phyloP scores from a whole-genome alignment of 1,140 invertebrate species.

The Drosophila albomicans region DNA sequence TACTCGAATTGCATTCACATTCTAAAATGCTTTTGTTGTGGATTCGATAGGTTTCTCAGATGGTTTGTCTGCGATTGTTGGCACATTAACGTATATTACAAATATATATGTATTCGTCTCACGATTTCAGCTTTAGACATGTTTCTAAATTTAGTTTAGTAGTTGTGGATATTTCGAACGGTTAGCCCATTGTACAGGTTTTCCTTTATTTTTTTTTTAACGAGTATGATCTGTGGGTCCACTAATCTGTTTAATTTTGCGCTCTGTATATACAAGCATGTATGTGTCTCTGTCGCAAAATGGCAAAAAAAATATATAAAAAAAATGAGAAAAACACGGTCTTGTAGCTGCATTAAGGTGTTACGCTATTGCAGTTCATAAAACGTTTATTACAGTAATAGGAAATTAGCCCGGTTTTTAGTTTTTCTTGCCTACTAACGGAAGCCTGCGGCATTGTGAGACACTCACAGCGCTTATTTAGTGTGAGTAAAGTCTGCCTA shows the following conservation, averaged over 20 bases:
- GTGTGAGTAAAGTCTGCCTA: constrained; percentile 45
- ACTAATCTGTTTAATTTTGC: constrained; percentile 67
- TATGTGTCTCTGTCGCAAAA: constrained; percentile 25
- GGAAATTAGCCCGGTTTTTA: constrained; percentile 78
- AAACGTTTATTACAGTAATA: constrained; percentile 71
- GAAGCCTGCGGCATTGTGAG: constrained; percentile 64
- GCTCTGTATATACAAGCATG: constrained; percentile 37
- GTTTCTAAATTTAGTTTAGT: constrained; percentile 64
- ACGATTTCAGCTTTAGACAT: constrained; percentile 69
- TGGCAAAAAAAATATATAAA: constrained; percentile 7
- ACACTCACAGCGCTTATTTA: constrained; percentile 51
- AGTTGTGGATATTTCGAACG: constrained; percentile 14
- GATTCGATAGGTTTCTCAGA: constrained; percentile 27
- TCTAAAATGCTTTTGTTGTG: constrained; percentile 41
- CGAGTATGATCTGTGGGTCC: constrained; percentile 43
- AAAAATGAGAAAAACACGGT: constrained; percentile 15
- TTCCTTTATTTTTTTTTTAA: constrained; percentile 46
- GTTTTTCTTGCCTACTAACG: constrained; percentile 35
- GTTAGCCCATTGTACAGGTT: constrained; percentile 58
- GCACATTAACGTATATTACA: constrained; percentile 45
- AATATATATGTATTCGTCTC: constrained; percentile 50
- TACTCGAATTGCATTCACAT: constrained; percentile 25
- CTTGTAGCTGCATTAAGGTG: constrained; percentile 39
- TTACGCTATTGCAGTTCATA: constrained; percentile 68
- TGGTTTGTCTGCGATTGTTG: constrained; percentile 16